phyloP scores from a whole-genome alignment of 2,888 invertebrate species.

The Brenthis hecate region DNA sequence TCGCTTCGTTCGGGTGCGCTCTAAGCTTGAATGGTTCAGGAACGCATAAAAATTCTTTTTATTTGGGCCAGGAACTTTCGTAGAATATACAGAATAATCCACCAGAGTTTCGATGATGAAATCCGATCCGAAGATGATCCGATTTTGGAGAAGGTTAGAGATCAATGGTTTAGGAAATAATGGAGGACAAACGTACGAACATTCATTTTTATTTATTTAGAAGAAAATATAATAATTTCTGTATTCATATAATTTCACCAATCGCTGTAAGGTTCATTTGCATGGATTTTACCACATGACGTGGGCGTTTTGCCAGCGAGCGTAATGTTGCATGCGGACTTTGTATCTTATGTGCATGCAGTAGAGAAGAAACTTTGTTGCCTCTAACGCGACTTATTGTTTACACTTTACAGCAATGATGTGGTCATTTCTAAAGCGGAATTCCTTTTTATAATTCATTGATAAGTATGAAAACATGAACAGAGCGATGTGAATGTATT shows the following conservation, averaged over 20 bases:
- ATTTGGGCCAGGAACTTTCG: no score
- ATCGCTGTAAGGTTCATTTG: constrained; percentile 15
- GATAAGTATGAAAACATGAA: not conserved
- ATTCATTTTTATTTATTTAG: no score
- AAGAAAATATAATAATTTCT: not conserved
- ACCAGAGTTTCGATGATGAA: no score
- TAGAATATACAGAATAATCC: no score
- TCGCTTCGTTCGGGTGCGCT: no score
- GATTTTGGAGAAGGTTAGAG: no score
- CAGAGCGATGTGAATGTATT: not conserved
- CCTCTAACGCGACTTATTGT: constrained; percentile 7
- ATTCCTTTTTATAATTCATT: constrained; percentile 18
- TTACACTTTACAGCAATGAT: constrained; percentile 24
- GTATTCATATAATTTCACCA: not conserved
- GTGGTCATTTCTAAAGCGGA: constrained; percentile 23
- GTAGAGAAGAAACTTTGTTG: constrained; percentile 9
- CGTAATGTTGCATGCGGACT: not conserved
- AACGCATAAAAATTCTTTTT: no score
- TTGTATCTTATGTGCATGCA: not conserved
- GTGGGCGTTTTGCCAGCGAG: constrained; percentile 26
- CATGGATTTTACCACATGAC: constrained; percentile 12
- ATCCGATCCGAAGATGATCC: no score
- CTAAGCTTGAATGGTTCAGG: no score
- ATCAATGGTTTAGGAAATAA: no score
- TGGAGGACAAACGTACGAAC: no score